Base-by-base conservation (phyloP, 2,888 invertebrate genomes). In the Heterodera filipjevi region DNA sequence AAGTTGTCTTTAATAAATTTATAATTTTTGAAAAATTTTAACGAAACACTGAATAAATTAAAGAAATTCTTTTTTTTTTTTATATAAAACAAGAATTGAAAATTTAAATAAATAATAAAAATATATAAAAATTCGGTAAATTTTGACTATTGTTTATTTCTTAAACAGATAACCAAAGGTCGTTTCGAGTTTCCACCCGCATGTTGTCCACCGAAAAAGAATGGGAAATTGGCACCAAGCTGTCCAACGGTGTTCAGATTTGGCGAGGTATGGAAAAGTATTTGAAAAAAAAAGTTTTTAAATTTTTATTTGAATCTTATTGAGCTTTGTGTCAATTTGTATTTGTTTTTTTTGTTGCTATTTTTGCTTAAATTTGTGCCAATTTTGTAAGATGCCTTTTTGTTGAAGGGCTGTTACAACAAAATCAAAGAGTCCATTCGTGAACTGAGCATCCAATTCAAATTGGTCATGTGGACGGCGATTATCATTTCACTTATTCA, bases 401-500 rank as follows among this genome's bases (percentile, higher is more conserved):
- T 66, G 32, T 22, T 79, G 64, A 66, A 88, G 88, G 88, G 87
- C 76, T 88, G 88, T 79, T 87, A 88, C 77, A 78, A 81, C 19
- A 86, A 85, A 81, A 85, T 88, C 35, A 83, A 79, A 27, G 88
- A 88, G 78, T 87, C 87, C 3, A 83, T 88, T 74, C 82, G 85
- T 78, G 86, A 87, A 66, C 80, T 88, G 35, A 84, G 83, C n/a
- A 83, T 80, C n/a, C 86, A 88, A 75, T 88, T 88, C 82, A 87
- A 87, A 79, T 84, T 88, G 39, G 88, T 88, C 39, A 84, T 86
- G 74, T 88, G 88, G 88, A 87, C 87, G 49, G 87, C 86, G 22
- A 81, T 85, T 27, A 79, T 89, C 59, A 85, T 87, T 68, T 85
- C 87, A 33, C 80, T 87, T 70, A 86, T 89, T 71, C 88, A 88